phyloP scores from a whole-genome alignment of 2,888 invertebrate genomes.

The Magallana nippona region DNA sequence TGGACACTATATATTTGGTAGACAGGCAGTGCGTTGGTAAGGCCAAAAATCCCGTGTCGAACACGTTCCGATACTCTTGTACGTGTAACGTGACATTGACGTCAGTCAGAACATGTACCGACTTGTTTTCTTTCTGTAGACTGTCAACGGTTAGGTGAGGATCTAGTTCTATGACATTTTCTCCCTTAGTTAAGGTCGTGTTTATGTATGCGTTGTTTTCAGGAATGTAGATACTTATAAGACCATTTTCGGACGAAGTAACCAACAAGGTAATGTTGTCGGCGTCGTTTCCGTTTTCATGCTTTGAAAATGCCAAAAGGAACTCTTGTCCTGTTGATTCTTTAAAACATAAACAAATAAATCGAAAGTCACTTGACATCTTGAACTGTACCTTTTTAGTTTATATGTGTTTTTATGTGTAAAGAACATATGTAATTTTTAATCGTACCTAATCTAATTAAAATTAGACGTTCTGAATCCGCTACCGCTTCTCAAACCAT shows the following conservation, averaged over 20 bases:
- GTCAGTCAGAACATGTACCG: constrained; percentile 28
- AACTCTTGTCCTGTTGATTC: constrained; percentile 6
- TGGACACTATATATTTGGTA: constrained; percentile 8
- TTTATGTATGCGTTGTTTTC: constrained; percentile 14
- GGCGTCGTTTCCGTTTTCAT: constrained; percentile 18
- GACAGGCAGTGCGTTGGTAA: constrained; percentile 25
- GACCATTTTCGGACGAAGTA: constrained; percentile 6
- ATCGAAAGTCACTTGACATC: too few species aligned
- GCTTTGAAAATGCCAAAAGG: constrained; percentile 28
- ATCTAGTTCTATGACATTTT: constrained; percentile 19
- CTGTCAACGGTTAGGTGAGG: not conserved
- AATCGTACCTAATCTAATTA: too few species aligned
- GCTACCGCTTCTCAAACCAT: too few species aligned
- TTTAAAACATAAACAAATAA: not conserved
- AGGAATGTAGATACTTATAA: constrained; percentile 22
- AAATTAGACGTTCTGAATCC: too few species aligned
- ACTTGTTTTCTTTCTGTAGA: constrained; percentile 12
- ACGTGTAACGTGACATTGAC: constrained; percentile 28
- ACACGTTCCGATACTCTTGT: constrained; percentile 28
- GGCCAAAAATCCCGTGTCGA: constrained; percentile 33
- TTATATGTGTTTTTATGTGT: too few species aligned
- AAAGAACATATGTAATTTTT: too few species aligned
- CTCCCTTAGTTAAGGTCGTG: not conserved
- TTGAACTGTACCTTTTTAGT: too few species aligned
- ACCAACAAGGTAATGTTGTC: constrained; percentile 35